Base-by-base conservation (phyloP, 2,888 invertebrate species). In the Drosophila atripex region DNA sequence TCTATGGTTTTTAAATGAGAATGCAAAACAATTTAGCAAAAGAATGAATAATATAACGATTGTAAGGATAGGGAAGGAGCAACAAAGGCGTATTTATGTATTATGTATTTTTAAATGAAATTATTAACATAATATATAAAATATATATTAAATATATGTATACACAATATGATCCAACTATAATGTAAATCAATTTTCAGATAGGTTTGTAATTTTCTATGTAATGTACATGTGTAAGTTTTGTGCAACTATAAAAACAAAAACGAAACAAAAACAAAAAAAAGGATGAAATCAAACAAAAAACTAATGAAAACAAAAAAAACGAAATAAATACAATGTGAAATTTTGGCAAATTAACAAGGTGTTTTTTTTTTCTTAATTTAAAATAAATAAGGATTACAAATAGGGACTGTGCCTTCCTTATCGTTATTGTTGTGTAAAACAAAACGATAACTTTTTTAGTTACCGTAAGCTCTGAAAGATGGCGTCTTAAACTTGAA, bases 61-160 rank as follows among this genome's bases (percentile, higher is more conserved):
- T 65, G 71, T 55, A 45, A 30, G 35, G 52, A 59, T 51, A 68
- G 53, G 56, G 60, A 41, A 61, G 39, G 45, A 69, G 63, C 65
- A 80, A 78, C 52, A 80, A 76, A 71, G 60, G 66, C 60, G 72
- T 85, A 82, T 87, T 87, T 82, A 82, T 87, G 82, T 84, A 77
- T 88, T 79, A 71, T 73, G 75, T 85, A 86, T 87, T 84, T 80
- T 86, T 72, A 82, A 82, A 80, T 61, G 76, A 80, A 86, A 80
- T 86, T 83, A 86, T 79, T 75, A 79, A 47, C 51, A 72, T 51
- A 55, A 64, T 38, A 53, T 54, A 43, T 51, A 58, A 51, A 64
- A 46, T 64, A 58, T 70, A 69, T 69, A 54, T 47, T 47, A 43
- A 52, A 58, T 69, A 69, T 65, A 68, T 72, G 56, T 72, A 72